Percentiles rank a stretch among this genome's conserved stretches.
phyloP scores from a whole-genome alignment of 2,888 invertebrate species.

The Sphinx pinastri region DNA sequence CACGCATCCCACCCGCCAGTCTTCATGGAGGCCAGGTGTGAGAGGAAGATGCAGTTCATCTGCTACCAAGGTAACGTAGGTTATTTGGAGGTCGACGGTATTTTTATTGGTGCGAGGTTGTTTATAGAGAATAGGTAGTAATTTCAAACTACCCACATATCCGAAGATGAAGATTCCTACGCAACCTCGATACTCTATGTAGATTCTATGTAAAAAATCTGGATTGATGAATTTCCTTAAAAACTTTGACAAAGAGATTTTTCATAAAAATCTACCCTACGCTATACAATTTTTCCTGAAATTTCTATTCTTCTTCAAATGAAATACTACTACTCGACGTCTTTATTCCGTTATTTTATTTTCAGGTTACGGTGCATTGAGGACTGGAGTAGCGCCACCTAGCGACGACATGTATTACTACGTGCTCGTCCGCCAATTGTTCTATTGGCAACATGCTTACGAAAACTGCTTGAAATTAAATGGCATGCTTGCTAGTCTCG shows the following conservation, averaged over 20 bases:
- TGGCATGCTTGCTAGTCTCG: slow-evolving; percentile 64
- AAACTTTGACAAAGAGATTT: no score
- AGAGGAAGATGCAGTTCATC: slow-evolving; percentile 78
- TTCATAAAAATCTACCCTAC: no score
- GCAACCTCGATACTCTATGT: no score
- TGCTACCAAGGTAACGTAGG: slow-evolving; percentile 70
- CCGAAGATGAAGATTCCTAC: no score
- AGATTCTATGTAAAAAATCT: no score
- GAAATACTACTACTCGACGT: no score
- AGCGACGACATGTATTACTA: slow-evolving; percentile 72
- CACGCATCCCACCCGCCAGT: slow-evolving; percentile 68
- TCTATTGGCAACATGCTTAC: slow-evolving; percentile 73
- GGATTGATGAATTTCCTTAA: no score
- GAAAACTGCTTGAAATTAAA: slow-evolving; percentile 73
- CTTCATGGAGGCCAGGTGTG: slow-evolving; percentile 77
- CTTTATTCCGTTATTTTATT: slow-evolving; percentile 15
- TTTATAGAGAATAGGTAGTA: not conserved
- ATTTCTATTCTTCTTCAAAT: no score
- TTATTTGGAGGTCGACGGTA: not conserved
- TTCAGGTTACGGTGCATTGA: slow-evolving; percentile 48
- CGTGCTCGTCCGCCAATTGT: slow-evolving; percentile 59
- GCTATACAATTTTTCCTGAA: no score
- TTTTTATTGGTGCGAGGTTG: not conserved
- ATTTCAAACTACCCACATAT: no score
- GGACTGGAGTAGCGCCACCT: slow-evolving; percentile 49